phyloP scores from a whole-genome alignment of 2,888 invertebrate genomes.

The Cremastinae sp. region DNA sequence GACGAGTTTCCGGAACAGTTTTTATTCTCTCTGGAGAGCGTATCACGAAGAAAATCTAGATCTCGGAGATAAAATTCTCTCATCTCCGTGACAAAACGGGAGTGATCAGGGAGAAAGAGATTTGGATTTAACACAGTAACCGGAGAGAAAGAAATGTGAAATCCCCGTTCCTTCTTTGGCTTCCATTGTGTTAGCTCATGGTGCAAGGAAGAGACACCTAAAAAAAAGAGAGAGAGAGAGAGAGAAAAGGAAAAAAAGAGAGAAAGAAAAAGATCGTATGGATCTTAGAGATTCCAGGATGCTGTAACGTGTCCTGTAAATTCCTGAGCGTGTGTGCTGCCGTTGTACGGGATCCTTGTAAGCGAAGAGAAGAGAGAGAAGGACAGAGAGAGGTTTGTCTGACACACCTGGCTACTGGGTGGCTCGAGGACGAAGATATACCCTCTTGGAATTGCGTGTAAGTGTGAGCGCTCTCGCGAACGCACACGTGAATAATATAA shows the following conservation, averaged over 20 bases:
- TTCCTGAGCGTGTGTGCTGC: slow-evolving; percentile 55
- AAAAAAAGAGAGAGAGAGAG: slow-evolving; percentile 29
- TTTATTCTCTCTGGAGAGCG: background rate
- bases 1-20: too few species aligned
- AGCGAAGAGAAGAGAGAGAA: background rate
- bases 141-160: slow-evolving; percentile 3
- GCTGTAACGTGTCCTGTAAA: slow-evolving; percentile 73
- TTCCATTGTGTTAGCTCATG: slow-evolving; percentile 32
- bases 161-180: background rate
- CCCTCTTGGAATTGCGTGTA: slow-evolving; percentile 26
- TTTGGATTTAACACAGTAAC: slow-evolving; percentile 16
- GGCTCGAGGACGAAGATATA: slow-evolving; percentile 60
- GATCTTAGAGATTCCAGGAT: slow-evolving; percentile 70
- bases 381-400: slow-evolving; percentile 12
- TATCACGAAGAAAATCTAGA: slow-evolving; percentile 9
- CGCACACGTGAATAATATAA: background rate
- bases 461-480: slow-evolving; percentile 1
- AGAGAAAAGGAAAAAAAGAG: slow-evolving; percentile 19
- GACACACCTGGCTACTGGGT: slow-evolving; percentile 75
- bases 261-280: slow-evolving; percentile 34
- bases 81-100: slow-evolving; percentile 5
- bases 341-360: slow-evolving; percentile 52
- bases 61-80: slow-evolving; percentile 16
- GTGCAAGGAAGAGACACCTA: slow-evolving; percentile 27
- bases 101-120: slow-evolving; percentile 2